A percentile compares a stretch with the other conserved stretches of the same genome.
Conservation (phyloP, 2,888 invertebrate species). For the Bembecia ichneumoniformis region DNA sequence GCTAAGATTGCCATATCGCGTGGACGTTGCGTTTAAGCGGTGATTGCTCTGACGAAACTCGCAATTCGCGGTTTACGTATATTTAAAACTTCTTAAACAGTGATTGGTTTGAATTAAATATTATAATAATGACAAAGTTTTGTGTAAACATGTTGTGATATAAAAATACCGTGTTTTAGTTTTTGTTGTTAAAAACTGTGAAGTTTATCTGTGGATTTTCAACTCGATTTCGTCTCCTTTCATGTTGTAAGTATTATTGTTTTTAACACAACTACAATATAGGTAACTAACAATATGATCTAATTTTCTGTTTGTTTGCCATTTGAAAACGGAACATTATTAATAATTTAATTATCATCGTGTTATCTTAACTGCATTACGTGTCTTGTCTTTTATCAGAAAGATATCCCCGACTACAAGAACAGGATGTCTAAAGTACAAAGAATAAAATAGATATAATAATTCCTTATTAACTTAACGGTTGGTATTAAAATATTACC, state of each 20-base stretch:
- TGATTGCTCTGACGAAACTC: not conserved
- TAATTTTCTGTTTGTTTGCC: too few species aligned
- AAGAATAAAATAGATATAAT: not conserved
- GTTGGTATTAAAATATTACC: too few species aligned
- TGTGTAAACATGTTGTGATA: constrained; percentile 38
- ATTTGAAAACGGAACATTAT: too few species aligned
- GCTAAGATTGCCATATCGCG: constrained; percentile 5
- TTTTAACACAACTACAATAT: constrained; percentile 1
- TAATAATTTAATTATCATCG: too few species aligned
- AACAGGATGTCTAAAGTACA: not conserved
- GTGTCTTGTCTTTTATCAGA: not conserved
- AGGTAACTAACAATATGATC: too few species aligned
- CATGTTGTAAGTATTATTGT: constrained; percentile 13
- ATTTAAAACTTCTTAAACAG: constrained; percentile 29
- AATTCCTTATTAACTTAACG: too few species aligned
- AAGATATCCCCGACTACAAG: not conserved
- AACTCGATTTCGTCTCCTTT: constrained; percentile 31
- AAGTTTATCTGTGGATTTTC: constrained; percentile 34
- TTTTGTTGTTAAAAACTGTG: not conserved
- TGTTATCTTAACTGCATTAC: not conserved
- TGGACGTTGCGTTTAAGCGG: constrained; percentile 5
- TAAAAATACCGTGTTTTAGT: constrained; percentile 1
- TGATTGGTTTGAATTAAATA: constrained; percentile 19
- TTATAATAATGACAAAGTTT: constrained; percentile 36
- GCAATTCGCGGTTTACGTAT: constrained; percentile 24